phyloP scores from a whole-genome alignment of 2,797 vertebrate genomes.

The Lithobates pipiens region DNA sequence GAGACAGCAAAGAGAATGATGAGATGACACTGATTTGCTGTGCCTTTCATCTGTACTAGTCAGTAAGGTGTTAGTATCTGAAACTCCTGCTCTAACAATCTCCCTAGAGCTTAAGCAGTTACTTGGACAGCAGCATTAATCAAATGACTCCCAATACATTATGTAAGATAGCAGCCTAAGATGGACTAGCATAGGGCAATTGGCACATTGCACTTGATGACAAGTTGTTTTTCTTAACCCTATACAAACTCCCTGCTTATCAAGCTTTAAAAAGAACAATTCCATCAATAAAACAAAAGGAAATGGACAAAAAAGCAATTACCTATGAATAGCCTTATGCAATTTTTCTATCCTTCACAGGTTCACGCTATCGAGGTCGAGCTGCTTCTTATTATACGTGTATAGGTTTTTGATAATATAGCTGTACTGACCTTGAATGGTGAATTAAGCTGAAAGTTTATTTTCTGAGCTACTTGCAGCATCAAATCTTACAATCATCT shows the following conservation, averaged over 20 bases:
- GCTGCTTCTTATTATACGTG: slow-evolving; percentile 56
- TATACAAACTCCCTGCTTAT: slow-evolving; percentile 56
- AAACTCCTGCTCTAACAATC: slow-evolving; percentile 55
- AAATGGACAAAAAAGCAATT: slow-evolving; percentile 54
- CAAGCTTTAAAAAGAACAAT: slow-evolving; percentile 46
- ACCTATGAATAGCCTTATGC: slow-evolving; percentile 55
- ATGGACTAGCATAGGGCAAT: slow-evolving; percentile 48
- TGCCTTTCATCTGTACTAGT: slow-evolving; percentile 59
- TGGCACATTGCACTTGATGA: slow-evolving; percentile 17
- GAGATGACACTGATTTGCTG: slow-evolving; percentile 59
- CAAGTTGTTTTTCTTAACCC: slow-evolving; percentile 36
- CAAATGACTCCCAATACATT: slow-evolving; percentile 60
- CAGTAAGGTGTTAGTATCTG: slow-evolving; percentile 57
- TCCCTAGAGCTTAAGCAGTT: slow-evolving; percentile 60
- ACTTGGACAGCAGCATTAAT: slow-evolving; percentile 66
- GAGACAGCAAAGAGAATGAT: slow-evolving; percentile 63
- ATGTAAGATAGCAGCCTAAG: slow-evolving; percentile 30
- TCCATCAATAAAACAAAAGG: slow-evolving; percentile 32
- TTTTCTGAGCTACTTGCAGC: slow-evolving; percentile 57
- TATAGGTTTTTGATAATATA: slow-evolving; percentile 60
- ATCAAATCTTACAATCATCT: slow-evolving; percentile 58
- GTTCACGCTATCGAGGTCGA: slow-evolving; percentile 52
- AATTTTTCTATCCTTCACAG: slow-evolving; percentile 56
- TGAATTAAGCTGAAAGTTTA: slow-evolving; percentile 62
- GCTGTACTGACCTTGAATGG: slow-evolving; percentile 60